Evolutionary conservation across 2,888 invertebrate species (phyloP).

Genomic region (Pseudococcus viburni): DNA sequence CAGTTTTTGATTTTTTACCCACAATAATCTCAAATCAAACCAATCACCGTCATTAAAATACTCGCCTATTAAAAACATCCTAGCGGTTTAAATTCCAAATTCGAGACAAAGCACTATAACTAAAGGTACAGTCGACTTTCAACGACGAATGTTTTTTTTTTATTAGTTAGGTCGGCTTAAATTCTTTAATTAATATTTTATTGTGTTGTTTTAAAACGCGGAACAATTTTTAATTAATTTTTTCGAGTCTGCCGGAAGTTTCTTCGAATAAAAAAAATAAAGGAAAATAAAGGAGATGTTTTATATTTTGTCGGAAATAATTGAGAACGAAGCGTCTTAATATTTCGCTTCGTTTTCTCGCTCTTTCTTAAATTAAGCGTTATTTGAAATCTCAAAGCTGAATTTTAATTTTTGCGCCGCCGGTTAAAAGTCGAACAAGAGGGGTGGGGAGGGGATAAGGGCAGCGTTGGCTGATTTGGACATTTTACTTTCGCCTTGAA

Average conservation of each 20-base stretch:
- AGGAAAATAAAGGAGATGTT: conserved; percentile 21
- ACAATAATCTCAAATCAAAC: too few relatives aligned
- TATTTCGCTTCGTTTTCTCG: conserved; percentile 40
- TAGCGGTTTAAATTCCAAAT: too few relatives aligned
- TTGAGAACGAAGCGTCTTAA: conserved; percentile 46
- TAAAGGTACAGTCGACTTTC: too few relatives aligned
- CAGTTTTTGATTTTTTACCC: too few relatives aligned
- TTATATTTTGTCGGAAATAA: conserved; percentile 48
- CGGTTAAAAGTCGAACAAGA: neutral
- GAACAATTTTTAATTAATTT: conserved; percentile 53
- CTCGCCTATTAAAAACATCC: too few relatives aligned
- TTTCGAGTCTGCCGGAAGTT: conserved; percentile 11
- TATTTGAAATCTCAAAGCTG: conserved; percentile 49
- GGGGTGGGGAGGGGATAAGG: neutral
- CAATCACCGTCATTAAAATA: too few relatives aligned
- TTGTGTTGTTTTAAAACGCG: conserved; percentile 52
- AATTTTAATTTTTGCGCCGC: conserved; percentile 40
- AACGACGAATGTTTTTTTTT: neutral
- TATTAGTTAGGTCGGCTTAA: conserved; percentile 7
- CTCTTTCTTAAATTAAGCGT: conserved; percentile 47
- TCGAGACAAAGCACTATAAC: too few relatives aligned
- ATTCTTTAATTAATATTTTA: conserved; percentile 42
- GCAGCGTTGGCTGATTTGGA: conserved; percentile 19
- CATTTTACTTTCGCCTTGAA: conserved; percentile 39
- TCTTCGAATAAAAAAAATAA: neutral